Evolutionary conservation across 2,113 vertebrate species (phyloP), one percentile per base, ranked within the genome.

Genomic region (Furnarius figulus): DNA sequence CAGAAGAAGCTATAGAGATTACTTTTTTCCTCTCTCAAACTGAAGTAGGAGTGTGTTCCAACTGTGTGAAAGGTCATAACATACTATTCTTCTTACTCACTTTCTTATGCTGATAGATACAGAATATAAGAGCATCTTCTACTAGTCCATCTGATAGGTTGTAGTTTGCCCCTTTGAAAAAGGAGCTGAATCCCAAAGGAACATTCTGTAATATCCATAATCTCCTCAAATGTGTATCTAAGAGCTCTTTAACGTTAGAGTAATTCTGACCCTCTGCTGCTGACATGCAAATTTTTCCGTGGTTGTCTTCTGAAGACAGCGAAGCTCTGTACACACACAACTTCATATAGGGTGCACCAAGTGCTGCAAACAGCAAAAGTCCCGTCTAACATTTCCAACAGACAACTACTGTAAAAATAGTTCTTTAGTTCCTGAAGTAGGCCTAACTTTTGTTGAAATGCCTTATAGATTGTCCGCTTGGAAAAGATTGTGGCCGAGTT

Each of bases 381-480:
- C 42, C 67, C 21, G 0, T 59, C 58, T 55, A 55, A 46, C 21
- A 17, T 55, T 37, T 87, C 28, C 40, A 73, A 47, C 15, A 63
- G 39, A 28, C 20, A 39, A 9, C 62, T 59, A 37, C 53, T 42
- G 9, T 59, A 61, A 79, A 65, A 3, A 44, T 53, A n/a, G 14
- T 37, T 86, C n/a, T 30, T 30, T 9, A 72, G n/a, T 17, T 91
- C 37, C 65, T 37, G 63, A 59, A 68, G 28, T 49, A 49, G 59
- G 28, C 27, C 42, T 87, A 1, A 87, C 62, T 80, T 61, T 2
- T 58, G 37, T 27, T 87, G 77, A 15, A 66, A 94, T 87, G 81
- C 72, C 83, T 80, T 61, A 3, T 66, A 99, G 99, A 98, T 99
- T 72, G 97, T 99, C 63, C 98, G 94, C n/a, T 96, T 99, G 95